phyloP scores from a whole-genome alignment of 1,140 invertebrate species.

The Riptortus pedestris region DNA sequence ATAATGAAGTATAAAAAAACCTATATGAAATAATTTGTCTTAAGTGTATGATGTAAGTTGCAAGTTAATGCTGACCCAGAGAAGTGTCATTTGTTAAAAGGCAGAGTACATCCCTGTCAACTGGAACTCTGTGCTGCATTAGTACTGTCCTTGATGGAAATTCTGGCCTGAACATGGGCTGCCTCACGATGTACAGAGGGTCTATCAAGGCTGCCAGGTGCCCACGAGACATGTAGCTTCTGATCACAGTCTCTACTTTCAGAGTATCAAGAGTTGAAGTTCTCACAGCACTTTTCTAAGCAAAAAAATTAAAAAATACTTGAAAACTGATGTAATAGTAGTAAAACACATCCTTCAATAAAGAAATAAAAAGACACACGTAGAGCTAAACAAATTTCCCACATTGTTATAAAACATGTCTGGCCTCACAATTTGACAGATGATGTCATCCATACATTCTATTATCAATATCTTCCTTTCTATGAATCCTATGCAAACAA shows the following conservation, averaged over 20 bases:
- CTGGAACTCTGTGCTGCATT: conserved; percentile 11
- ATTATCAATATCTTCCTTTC: too few relatives aligned
- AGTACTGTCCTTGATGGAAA: conserved; percentile 1
- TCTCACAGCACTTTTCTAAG: background rate
- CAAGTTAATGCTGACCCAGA: background rate
- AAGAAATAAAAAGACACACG: too few relatives aligned
- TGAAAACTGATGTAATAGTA: too few relatives aligned
- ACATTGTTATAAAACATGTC: too few relatives aligned
- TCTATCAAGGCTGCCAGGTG: conserved; percentile 18
- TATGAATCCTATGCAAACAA: too few relatives aligned
- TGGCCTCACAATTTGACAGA: too few relatives aligned
- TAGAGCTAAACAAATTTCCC: too few relatives aligned
- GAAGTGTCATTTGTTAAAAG: background rate
- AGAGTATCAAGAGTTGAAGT: background rate
- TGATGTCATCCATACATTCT: too few relatives aligned
- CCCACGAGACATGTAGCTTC: conserved; percentile 11
- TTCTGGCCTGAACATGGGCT: background rate
- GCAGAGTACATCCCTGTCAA: background rate
- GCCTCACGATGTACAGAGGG: conserved; percentile 15
- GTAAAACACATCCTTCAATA: too few relatives aligned
- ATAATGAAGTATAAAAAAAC: too few relatives aligned
- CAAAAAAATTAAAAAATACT: background rate
- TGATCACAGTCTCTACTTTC: conserved; percentile 7
- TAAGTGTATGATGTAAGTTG: too few relatives aligned
- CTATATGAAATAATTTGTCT: too few relatives aligned